phyloP scores from a whole-genome alignment of 37 sponge, comb jelly and placozoan species.

The Dysidea cf. avara region DNA sequence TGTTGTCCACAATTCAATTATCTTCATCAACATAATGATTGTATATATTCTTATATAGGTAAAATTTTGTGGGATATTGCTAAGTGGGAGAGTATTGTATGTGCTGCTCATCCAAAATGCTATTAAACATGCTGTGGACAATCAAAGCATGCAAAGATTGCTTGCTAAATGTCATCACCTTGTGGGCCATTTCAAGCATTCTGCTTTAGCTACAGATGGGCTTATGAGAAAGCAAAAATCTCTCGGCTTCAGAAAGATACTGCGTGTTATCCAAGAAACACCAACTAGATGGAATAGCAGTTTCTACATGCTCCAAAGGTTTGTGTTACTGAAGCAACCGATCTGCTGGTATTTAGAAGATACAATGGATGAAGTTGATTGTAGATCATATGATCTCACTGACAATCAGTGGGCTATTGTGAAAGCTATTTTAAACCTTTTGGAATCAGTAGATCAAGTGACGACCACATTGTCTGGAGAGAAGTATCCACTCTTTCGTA shows the following conservation, averaged over 20 bases:
- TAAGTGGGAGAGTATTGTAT: background rate
- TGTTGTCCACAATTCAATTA: too few species aligned
- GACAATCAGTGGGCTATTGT: background rate
- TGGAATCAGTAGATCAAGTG: background rate
- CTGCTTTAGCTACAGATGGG: background rate
- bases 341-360: background rate
- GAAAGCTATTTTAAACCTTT: background rate
- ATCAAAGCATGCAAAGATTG: background rate
- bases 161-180: background rate
- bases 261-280: background rate
- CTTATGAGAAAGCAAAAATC: too few species aligned
- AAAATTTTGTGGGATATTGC: background rate
- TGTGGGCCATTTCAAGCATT: too few species aligned
- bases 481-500: background rate
- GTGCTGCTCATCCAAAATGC: constrained; percentile 1
- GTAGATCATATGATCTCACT: too few species aligned
- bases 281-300: background rate
- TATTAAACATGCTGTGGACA: background rate
- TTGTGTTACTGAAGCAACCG: background rate
- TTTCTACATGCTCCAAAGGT: background rate
- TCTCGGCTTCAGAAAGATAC: background rate
- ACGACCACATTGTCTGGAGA: background rate
- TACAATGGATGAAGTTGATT: background rate
- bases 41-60: too few species aligned
- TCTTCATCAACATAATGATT: too few species aligned